Evolutionary conservation across 2,888 invertebrate species (phyloP).

Genomic region (Catocala nupta): DNA sequence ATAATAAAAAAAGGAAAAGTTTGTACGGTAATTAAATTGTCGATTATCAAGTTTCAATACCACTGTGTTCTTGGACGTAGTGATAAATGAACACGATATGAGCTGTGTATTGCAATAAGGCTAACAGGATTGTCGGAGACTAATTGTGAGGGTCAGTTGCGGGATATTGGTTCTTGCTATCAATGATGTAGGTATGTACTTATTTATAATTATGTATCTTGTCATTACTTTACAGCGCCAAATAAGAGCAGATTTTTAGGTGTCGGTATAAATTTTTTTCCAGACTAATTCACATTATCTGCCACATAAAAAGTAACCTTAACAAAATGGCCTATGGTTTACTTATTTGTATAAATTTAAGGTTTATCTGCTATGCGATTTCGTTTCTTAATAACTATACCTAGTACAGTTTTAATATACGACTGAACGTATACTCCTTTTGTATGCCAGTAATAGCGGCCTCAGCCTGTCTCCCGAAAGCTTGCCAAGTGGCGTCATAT

Average conservation of each 20-base stretch:
- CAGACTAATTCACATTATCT: too few relatives aligned
- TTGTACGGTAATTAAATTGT: slow-evolving; percentile 10
- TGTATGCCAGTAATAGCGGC: slow-evolving; percentile 18
- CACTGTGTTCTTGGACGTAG: neutral
- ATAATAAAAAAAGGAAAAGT: slow-evolving; percentile 18
- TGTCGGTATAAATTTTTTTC: too few relatives aligned
- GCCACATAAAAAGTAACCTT: too few relatives aligned
- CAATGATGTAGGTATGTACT: neutral
- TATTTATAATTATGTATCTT: too few relatives aligned
- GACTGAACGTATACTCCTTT: slow-evolving; percentile 7
- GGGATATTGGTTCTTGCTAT: slow-evolving; percentile 24
- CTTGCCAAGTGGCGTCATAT: slow-evolving; percentile 35
- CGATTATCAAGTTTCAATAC: slow-evolving; percentile 9
- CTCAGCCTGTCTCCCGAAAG: slow-evolving; percentile 25
- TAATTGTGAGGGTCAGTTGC: slow-evolving; percentile 43
- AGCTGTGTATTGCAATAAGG: slow-evolving; percentile 1
- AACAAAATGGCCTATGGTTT: neutral
- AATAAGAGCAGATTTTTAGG: too few relatives aligned
- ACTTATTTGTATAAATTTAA: neutral
- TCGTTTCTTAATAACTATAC: slow-evolving; percentile 3
- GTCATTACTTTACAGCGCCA: too few relatives aligned
- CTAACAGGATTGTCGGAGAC: slow-evolving; percentile 5
- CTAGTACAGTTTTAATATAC: slow-evolving; percentile 23
- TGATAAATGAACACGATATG: neutral
- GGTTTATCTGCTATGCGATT: slow-evolving; percentile 18